A percentile compares a stretch with the other conserved stretches of the same genome.
These are phyloP conservation scores for Pristiophorus japonicus DNA, from an alignment of 2,113 vertebrate species.

Conservation along the genomic window DNA sequence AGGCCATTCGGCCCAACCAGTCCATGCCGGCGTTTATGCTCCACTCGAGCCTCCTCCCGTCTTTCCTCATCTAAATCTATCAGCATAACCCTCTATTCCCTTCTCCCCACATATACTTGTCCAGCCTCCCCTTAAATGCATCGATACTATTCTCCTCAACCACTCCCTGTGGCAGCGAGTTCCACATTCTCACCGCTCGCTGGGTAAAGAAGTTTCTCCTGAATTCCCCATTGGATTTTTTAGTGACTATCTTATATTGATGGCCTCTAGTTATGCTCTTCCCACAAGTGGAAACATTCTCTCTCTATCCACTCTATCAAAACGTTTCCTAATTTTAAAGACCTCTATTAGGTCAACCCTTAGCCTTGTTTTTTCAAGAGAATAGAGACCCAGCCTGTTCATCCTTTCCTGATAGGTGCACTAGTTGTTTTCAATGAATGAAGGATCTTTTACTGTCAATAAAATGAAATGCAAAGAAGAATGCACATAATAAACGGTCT, in stretches of 20 bases:
- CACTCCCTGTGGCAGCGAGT: not conserved
- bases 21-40: too few relatives aligned
- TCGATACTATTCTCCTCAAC: not conserved
- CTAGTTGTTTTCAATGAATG: not conserved
- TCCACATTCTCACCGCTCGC: not conserved
- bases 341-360: not conserved
- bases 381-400: not conserved
- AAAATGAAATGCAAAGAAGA: not conserved
- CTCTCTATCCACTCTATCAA: not conserved
- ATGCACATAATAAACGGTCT: not conserved
- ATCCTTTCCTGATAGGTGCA: not conserved
- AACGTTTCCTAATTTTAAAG: not conserved
- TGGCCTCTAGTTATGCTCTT: not conserved
- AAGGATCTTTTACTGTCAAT: not conserved
- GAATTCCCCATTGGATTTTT: not conserved
- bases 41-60: too few relatives aligned
- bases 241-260: not conserved
- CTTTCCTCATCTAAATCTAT: too few relatives aligned
- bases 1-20: too few relatives aligned
- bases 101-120: too few relatives aligned
- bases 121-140: not conserved
- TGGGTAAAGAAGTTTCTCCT: not conserved
- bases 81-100: too few relatives aligned
- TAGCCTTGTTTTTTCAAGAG: not conserved
- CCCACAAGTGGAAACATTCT: not conserved